A percentile compares a stretch with the other conserved stretches of the same genome.
Conservation (phyloP, 2,113 vertebrate species). For the Thamnaconus septentrionalis region DNA sequence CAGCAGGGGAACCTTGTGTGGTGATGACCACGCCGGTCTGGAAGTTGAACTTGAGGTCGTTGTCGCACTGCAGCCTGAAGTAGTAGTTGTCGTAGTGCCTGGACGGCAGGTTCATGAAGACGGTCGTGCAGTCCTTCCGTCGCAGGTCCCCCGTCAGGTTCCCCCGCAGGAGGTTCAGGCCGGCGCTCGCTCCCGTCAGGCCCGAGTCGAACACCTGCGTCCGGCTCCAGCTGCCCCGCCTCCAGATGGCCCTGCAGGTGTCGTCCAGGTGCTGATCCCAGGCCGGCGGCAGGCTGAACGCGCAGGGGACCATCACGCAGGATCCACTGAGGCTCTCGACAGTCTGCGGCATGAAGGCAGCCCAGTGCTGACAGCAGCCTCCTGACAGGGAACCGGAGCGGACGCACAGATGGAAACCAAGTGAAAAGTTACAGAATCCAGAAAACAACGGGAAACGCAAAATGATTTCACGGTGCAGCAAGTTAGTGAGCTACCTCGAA, state of each 20-base stretch:
- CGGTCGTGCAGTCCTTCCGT: slow-evolving; percentile 61
- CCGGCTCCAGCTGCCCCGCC: slow-evolving; percentile 18
- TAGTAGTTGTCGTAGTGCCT: slow-evolving; percentile 37
- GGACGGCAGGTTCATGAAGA: slow-evolving; percentile 43
- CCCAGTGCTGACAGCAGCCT: slow-evolving; percentile 32
- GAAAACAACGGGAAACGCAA: no score
- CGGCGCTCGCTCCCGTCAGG: slow-evolving; percentile 12
- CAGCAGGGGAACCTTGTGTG: slow-evolving; percentile 31
- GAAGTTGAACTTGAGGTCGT: slow-evolving; percentile 48
- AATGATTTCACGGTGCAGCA: no score
- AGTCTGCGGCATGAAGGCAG: slow-evolving; percentile 36
- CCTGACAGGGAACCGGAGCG: slow-evolving; percentile 33
- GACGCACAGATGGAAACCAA: no score
- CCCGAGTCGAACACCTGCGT: slow-evolving; percentile 58
- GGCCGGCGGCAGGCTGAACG: slow-evolving; percentile 27
- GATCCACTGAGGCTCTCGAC: slow-evolving; percentile 56
- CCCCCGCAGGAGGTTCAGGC: slow-evolving; percentile 44
- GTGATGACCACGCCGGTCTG: slow-evolving; percentile 14
- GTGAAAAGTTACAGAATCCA: no score
- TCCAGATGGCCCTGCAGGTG: slow-evolving; percentile 60
- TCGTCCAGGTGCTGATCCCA: slow-evolving; percentile 32
- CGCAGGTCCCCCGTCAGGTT: slow-evolving; percentile 46
- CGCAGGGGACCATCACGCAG: slow-evolving; percentile 59
- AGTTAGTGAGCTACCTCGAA: slow-evolving; percentile 47
- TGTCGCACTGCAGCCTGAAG: slow-evolving; percentile 62